Base-by-base conservation (phyloP, 2,113 vertebrate species). In the Phocoena phocoena region DNA sequence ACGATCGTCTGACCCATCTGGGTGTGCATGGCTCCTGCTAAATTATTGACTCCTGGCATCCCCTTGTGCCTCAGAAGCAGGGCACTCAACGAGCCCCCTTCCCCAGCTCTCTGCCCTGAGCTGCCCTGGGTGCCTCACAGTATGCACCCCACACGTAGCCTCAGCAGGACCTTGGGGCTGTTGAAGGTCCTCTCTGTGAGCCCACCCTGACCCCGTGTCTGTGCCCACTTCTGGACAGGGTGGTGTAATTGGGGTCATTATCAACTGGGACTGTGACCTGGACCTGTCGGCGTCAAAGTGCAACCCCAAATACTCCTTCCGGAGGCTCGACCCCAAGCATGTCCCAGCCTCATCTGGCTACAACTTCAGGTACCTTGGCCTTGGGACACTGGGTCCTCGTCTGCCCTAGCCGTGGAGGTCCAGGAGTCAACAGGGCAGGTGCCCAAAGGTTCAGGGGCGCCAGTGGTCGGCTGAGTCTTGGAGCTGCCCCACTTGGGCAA, bases 241-340 rank as follows among this genome's bases (percentile, higher is more conserved):
- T 36, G 99, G 99, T 4, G 98, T 99, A 74, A 99, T 99, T 0
- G 99, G 99, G 0, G 99, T 99, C 89, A 99, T 99, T 91, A 99
- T 99, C 85, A 99, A 98, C 98, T 99, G 98, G 99, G 98, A 99
- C 60, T 99, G 99, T 97, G 98, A 99, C 97, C 98, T 99, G 87
- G 99, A 99, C 96, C 85, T 99, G 92, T 97, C 99, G 1, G 97
- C 98, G 0, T 99, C 98, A 0, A 33, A 98, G 14, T 99, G 99
- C 95, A 99, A 98, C 83, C 99, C 99, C 36, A 98, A 97, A 8
- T 99, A 99, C 81, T 99, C 99, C n/a, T 99, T 99, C 97, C 98
- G 98, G 31, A 98, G 99, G 73, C 98, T 99, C 1, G 99, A 99
- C 80, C 97, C 99, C 18, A 98, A 98, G 96, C 99, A 98, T 55